Conservation (phyloP, 2,113 vertebrate genomes). For the Synodontis membranacea region DNA sequence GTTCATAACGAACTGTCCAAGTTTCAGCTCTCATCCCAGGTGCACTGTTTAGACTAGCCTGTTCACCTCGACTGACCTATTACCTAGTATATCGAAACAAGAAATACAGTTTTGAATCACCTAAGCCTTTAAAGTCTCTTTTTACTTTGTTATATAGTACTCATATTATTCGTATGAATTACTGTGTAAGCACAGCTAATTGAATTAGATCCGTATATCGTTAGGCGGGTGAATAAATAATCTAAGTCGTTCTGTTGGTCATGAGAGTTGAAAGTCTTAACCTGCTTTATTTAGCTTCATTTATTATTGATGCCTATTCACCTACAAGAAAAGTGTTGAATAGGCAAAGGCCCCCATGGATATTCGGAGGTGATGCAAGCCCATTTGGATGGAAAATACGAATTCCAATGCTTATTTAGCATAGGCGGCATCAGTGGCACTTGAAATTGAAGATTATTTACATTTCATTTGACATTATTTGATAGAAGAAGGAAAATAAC, state of each 20-base stretch:
- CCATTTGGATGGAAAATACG: constrained; percentile 70
- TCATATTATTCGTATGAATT: background rate
- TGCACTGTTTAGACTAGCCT: background rate
- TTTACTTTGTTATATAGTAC: background rate
- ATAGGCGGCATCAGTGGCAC: constrained; percentile 51
- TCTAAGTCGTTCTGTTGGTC: background rate
- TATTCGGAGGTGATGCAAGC: constrained; percentile 50
- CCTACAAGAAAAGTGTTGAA: constrained; percentile 67
- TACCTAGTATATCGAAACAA: background rate
- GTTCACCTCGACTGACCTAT: background rate
- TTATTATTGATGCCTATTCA: constrained; percentile 69
- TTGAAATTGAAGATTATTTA: constrained; percentile 60
- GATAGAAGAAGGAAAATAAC: background rate
- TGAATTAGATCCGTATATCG: background rate
- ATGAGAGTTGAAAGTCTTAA: background rate
- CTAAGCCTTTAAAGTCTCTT: background rate
- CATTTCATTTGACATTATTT: constrained; percentile 37
- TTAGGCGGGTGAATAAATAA: background rate
- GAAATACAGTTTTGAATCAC: background rate
- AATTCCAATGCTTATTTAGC: constrained; percentile 46
- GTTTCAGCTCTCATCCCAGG: no score
- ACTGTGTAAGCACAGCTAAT: background rate
- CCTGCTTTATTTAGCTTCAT: constrained; percentile 8
- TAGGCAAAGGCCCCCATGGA: constrained; percentile 62
- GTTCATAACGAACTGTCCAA: background rate